Conservation (phyloP, 2,888 invertebrate species). For the Netelia fuscicornis region DNA sequence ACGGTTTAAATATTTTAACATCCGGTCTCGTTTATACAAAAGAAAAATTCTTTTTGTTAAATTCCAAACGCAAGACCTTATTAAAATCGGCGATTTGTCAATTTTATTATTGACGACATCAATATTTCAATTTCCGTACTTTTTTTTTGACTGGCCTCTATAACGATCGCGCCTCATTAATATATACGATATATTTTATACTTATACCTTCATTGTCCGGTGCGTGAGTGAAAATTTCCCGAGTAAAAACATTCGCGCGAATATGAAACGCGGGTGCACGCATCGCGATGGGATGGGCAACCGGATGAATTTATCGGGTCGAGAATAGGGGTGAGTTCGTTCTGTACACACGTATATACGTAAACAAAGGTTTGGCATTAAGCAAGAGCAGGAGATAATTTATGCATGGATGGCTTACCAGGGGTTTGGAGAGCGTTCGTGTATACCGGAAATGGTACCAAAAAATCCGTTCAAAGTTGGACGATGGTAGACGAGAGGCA, state of each 20-base stretch:
- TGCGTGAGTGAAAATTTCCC: slow-evolving; percentile 33
- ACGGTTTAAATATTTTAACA: neutral
- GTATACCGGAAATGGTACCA: slow-evolving; percentile 41
- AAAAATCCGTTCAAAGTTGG: slow-evolving; percentile 8
- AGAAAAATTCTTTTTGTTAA: neutral
- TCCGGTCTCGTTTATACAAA: neutral
- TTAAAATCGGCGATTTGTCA: neutral
- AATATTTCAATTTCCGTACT: slow-evolving; percentile 1
- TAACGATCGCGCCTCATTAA: slow-evolving; percentile 11
- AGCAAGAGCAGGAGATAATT: slow-evolving; percentile 49
- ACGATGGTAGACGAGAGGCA: slow-evolving; percentile 23
- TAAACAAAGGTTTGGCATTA: slow-evolving; percentile 16
- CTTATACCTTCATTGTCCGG: neutral
- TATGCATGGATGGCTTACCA: slow-evolving; percentile 45
- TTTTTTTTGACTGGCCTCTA: neutral
- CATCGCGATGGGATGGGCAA: slow-evolving; percentile 7
- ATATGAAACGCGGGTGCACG: neutral
- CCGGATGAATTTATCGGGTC: slow-evolving; percentile 36
- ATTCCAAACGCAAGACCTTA: neutral
- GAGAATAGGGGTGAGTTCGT: slow-evolving; percentile 14
- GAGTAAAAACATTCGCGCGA: slow-evolving; percentile 21
- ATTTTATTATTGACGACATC: neutral
- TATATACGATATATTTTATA: neutral
- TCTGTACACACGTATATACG: neutral
- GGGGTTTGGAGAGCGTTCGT: neutral